Evolutionary conservation across 2,888 invertebrate species (phyloP), one percentile per base, ranked within the genome.

Genomic region (Malthinus seriepunctatus): DNA sequence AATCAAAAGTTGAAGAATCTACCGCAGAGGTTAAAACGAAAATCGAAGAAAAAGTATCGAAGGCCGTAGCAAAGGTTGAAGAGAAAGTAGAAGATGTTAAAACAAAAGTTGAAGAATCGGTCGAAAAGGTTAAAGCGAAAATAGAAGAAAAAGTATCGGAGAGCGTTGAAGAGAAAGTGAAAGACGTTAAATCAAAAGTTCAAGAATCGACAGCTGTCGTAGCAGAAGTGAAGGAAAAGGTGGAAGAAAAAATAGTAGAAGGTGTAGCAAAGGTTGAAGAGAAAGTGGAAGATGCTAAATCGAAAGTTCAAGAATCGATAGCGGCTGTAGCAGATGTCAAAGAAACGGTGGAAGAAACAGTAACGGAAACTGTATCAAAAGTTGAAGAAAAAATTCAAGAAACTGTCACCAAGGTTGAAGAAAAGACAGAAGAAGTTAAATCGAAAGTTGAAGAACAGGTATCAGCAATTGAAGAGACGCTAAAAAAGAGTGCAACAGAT

Each of bases 251-350:
- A 49, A 51, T 12, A 37, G 31, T 15, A 11, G 49, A 57, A 42
- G 32, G 7, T 46, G 34, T 11, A 32, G 49, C 31, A 11, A 31
- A 53, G 31, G 37, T 32, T 15, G 48, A 23, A 38, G 33, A 47
- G 50, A 56, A 34, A 46, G 37, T 32, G 5, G 34, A 32, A n/a
- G 57, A 47, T 9, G 45, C 32, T 10, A 50, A 56, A 45, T 62
- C 59, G 34, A 49, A 63, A 51, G 32, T 42, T 51, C 23, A 23
- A 23, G 23, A 39, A 46, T 47, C 38, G 51, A 51, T 37, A 44
- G 57, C 44, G 50, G 31, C 46, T 11, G 33, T 32, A 34, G 37
- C 44, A 37, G 45, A 51, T 42, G 12, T 23, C 11, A 58, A 60
- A 11, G 49, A 48, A n/a, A 8, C 12, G 23, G 11, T 35, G 23